phyloP scores from a whole-genome alignment of 2,888 invertebrate genomes.

The Leistus spinibarbis region DNA sequence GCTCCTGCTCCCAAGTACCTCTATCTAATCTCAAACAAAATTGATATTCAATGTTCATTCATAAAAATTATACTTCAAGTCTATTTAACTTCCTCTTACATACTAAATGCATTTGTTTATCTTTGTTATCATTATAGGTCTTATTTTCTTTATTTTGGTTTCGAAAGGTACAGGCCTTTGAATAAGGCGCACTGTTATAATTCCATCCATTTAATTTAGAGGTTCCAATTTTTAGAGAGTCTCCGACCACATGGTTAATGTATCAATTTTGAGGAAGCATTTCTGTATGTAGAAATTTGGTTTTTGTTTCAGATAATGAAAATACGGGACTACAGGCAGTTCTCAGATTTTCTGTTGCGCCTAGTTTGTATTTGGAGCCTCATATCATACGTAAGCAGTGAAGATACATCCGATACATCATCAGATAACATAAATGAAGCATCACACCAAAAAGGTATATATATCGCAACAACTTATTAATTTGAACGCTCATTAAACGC shows the following conservation, averaged over 20 bases:
- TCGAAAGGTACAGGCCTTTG: no score
- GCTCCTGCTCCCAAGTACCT: neutral
- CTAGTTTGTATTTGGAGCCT: neutral
- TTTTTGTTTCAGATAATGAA: constrained; percentile 29
- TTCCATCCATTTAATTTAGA: no score
- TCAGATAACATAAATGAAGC: constrained; percentile 3
- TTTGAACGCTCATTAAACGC: neutral
- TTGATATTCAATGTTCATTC: constrained; percentile 1
- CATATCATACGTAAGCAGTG: constrained; percentile 2
- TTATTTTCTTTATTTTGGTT: no score
- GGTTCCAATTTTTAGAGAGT: no score
- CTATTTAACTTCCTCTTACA: neutral
- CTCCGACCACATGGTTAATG: no score
- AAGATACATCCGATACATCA: constrained; percentile 18
- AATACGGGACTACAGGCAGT: constrained; percentile 11
- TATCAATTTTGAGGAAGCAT: no score
- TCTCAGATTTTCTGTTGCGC: neutral
- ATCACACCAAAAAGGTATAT: constrained; percentile 27
- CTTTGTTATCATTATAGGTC: neutral
- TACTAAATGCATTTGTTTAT: neutral
- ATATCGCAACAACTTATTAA: neutral
- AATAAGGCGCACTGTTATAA: no score
- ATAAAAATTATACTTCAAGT: neutral
- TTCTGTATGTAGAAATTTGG: neutral
- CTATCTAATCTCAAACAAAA: neutral